phyloP scores from a whole-genome alignment of 2,888 invertebrate species.

The Platynereis dumerilii region DNA sequence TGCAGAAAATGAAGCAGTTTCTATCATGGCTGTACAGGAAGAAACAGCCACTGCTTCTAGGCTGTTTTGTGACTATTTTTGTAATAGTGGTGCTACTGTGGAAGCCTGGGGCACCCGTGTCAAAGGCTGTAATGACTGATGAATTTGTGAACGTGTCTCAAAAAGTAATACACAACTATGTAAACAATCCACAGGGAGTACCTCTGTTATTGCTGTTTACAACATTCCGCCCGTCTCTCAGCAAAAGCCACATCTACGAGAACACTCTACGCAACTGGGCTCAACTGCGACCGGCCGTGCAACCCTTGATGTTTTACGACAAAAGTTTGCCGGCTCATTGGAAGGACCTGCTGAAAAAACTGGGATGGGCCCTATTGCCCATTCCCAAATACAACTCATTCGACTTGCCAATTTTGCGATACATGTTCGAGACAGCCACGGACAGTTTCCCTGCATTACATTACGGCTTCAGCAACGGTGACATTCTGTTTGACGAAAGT shows the following conservation, averaged over 20 bases:
- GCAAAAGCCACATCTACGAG: conserved; percentile 12
- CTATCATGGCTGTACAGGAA: too few species aligned
- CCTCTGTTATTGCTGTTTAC: conserved; percentile 19
- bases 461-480: conserved; percentile 50
- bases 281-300: conserved; percentile 10
- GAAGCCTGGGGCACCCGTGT: not conserved
- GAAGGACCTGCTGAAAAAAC: conserved; percentile 6
- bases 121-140: not conserved
- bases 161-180: not conserved
- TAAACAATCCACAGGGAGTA: not conserved
- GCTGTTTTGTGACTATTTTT: too few species aligned
- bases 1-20: too few species aligned
- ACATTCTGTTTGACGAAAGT: conserved; percentile 45
- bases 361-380: conserved; percentile 23
- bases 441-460: conserved; percentile 41
- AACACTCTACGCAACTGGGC: conserved; percentile 18
- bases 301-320: conserved; percentile 15
- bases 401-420: conserved; percentile 44
- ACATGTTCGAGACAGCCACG: conserved; percentile 48
- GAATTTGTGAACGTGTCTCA: not conserved
- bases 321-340: conserved; percentile 1
- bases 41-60: too few species aligned
- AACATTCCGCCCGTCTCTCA: not conserved
- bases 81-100: too few species aligned
- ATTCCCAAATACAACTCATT: conserved; percentile 13